Evolutionary conservation across 2,797 vertebrate species (phyloP), one percentile per base, ranked within the genome.

Genomic region (Nasua narica): DNA sequence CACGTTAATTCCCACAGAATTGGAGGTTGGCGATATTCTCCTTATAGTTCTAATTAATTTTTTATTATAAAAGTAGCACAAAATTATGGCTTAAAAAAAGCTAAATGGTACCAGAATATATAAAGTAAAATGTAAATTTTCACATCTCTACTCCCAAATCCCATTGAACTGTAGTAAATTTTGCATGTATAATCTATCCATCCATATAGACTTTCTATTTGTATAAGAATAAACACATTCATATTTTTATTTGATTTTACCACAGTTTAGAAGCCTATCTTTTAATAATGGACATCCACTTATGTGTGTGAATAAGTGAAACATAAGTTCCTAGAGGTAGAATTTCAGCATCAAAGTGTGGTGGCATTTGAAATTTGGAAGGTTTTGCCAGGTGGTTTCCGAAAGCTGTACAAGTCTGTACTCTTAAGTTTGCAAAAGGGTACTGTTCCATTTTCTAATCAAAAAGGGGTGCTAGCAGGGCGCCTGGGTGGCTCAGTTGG

Each of bases 71-170:
- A 95, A 76, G 37, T 46, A 86, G 37, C 87, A n/a, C 18, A 54
- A 76, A 70, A 76, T 54, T 65, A 87, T 48, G 25, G 5, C 15
- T 95, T 94, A 37, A 77, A 10, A 21, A 58, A 87, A 37, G 5
- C 14, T 77, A 87, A 87, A n/a, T 91, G 13, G 3, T 87, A 79
- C 12, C 37, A 79, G 94, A 94, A 18, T n/a, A 60, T 76, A 62
- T 37, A 72, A 89, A 85, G 40, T 91, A 92, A 81, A 88, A 84
- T 48, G 23, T 70, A 81, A 84, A 90, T n/a, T 58, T 89, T 95
- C 46, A 79, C 1, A 84, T 0, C 19, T 76, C 11, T 86, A 27
- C 5, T 77, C 18, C 37, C 8, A 81, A 84, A 72, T 60, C 23
- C 43, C n/a, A 52, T 81, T 62, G 52, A 72, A 32, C 25, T 82